Evolutionary conservation across 2,113 vertebrate species (phyloP), one percentile per base, ranked within the genome.

Genomic region (Electrona antarctica): DNA sequence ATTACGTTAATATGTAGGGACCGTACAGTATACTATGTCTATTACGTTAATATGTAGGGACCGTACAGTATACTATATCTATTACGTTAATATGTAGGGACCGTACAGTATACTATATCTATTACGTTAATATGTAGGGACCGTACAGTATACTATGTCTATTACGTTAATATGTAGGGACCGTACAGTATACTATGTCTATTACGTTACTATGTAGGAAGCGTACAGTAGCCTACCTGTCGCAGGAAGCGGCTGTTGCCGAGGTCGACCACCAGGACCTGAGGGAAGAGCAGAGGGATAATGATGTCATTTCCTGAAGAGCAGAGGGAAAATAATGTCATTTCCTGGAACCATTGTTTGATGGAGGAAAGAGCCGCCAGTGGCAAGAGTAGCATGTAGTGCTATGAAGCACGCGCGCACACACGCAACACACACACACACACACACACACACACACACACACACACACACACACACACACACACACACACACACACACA

Each of bases 191-290:
- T 1, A 1, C 21, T 21, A 21, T 21, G 11, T 15, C 33, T 21
- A 2, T 45, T 58, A 64, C 52, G 41, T 55, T 45, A 14, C 29
- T 11, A 45, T 60, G 60, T 52, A 48, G 8, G 10, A 11, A 58
- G 12, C 3, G 51, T 41, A 52, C 55, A 14, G 50, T 21, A 21
- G 21, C 21, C 29, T 84, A 99, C 97, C 96, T 98, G 97, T 71
- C 96, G 91, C 71, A 98, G 93, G 93, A 98, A 97, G 45, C 96
- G 95, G 76, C 94, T 96, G 90, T 94, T 95, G 87, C 96, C 94
- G 5, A 99, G 97, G 90, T 98, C 96, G 3, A 99, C 96, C 10
- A 99, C 95, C 0, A 98, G 95, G 69, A 98, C 97, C 96, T 98
- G 82, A 76, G 80, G 75, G 0, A 64, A 79, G 75, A 88, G 54